Evolutionary conservation across 1,140 invertebrate species (phyloP), one percentile per base, ranked within the genome.

Genomic region (Chrysoperla carnea): DNA sequence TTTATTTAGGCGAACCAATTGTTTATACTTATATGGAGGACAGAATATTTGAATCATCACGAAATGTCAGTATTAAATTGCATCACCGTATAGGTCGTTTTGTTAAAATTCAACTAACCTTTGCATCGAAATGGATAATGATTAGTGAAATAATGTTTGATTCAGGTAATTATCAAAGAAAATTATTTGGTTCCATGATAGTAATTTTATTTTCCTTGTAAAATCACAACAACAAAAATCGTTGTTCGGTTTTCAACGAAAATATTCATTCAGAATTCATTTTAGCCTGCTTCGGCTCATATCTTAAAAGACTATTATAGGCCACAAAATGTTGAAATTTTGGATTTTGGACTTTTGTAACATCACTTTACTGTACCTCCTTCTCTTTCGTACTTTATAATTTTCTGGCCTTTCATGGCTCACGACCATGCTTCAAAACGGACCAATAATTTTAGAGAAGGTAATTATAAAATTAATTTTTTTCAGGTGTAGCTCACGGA

Each of bases 91-190:
- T 91, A 23, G 88, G 84, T 5, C 72, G 74, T 53, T 88, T 79
- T 63, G 76, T 92, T 23, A 83, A 83, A 50, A 66, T 92, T 11
- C 75, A 80, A 50, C 64, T 92, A 8, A 73, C 72, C 50, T 93
- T 92, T 61, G 77, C 84, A 6, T 72, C 84, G 5, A 70, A 75
- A 41, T 93, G 87, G 87, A 84, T 94, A 46, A 76, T 94, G 60
- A 74, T 94, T 51, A 88, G 84, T 60, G 89, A 93, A 65, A 70
- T 92, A 37, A 75, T 75, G 6, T 87, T 85, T 52, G 78, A 83
- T 51, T 85, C 81, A 9, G 77, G 80, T 82, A 50, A 73, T 66
- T 55, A 40, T 11, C 12, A 46, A 27, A 2, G 6, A 31, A 33
- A 11, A 33, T 44, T 8, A 31, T 37, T 39, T 12, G 2, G 31